Evolutionary conservation across 2,113 vertebrate genomes (phyloP), one percentile per base, ranked within the genome.

Genomic region (Sigmodon hispidus): DNA sequence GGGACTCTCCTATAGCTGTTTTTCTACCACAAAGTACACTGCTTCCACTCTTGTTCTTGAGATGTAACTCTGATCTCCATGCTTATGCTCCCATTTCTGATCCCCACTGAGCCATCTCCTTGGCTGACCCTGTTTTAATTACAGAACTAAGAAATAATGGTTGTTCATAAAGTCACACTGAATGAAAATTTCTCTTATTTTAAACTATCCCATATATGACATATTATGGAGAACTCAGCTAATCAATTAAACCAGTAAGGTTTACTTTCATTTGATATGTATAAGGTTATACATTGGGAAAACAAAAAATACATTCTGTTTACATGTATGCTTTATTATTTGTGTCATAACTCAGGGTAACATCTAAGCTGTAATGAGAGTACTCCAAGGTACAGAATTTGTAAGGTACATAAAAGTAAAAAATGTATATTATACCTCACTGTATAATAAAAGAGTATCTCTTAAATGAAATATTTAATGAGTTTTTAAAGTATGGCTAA

Each of bases 391-490:
- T 50, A 13, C 8, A 43, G 50, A 87, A 61, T 43, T 24, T 80
- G 2, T 29, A 86, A 19, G 6, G 8, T 50, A 0, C 29, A 9
- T 69, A 31, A 92, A 93, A 87, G 7, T 69, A 69, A 34, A 48
- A 87, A 83, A 48, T 19, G 29, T 89, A 3, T 22, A 72, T 73
- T 50, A 50, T 26, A 5, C 12, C 1, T 77, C 26, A 40, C 45
- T 92, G 34, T 34, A 34, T 36, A 87, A 67, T 77, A 59, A 61
- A 89, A 84, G 3, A 83, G 10, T 3, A 5, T 45, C 24, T 67
- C 40, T 19, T 57, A 87, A 94, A 92, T 94, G 77, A 95, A 94
- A 84, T 88, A 89, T n/a, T 67, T 90, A 93, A 90, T 80, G 67
- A 70, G 31, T 69, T 88, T 81, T 73, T 61, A 79, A 96, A 69